Evolutionary conservation across 2,888 invertebrate species (phyloP).

Genomic region (Apamea crenata): DNA sequence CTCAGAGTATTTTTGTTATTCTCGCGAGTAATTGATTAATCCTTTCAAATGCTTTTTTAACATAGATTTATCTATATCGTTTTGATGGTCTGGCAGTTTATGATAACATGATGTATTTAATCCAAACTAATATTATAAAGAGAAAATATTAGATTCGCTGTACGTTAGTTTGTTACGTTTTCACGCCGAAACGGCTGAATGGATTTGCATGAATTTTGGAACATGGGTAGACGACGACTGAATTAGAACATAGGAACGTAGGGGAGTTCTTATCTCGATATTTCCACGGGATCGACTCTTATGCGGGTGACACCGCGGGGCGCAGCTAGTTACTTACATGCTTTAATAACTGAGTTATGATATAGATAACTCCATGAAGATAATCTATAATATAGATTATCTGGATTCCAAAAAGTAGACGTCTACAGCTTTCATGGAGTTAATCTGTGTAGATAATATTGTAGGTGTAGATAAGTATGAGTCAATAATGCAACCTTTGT

Average conservation of each 20-base stretch:
- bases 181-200: neutral
- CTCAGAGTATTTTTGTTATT: slow-evolving; percentile 50
- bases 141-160: neutral
- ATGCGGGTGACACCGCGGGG: neutral
- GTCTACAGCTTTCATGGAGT: neutral
- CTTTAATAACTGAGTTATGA: neutral
- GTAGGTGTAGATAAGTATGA: neutral
- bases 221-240: neutral
- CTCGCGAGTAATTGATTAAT: slow-evolving; percentile 9
- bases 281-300: neutral
- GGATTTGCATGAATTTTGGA: neutral
- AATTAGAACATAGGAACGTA: no score
- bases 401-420: neutral
- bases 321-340: neutral
- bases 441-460: neutral
- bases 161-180: neutral
- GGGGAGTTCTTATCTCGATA: neutral
- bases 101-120: neutral
- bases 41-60: slow-evolving; percentile 37
- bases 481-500: neutral
- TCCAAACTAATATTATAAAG: neutral
- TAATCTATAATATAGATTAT: no score
- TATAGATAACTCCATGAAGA: no score
- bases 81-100: neutral
- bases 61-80: neutral